Percentiles rank a stretch among this genome's conserved stretches.
Conservation (phyloP, 2,888 invertebrate species). For the Sipha maydis region DNA sequence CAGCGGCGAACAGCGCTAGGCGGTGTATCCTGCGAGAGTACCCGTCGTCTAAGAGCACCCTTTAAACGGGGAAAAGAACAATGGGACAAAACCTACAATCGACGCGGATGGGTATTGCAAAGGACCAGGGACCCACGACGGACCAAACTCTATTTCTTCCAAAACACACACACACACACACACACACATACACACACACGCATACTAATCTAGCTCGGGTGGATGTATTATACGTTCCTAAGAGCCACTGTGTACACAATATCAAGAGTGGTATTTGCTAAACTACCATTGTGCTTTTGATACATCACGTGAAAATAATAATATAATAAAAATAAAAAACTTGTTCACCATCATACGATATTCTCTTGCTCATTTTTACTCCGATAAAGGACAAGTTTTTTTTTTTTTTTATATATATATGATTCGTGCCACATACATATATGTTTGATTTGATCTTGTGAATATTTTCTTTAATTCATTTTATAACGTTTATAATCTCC, state of each 20-base stretch:
- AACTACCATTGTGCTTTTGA: not conserved
- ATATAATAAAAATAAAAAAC: not conserved
- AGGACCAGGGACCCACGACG: not conserved
- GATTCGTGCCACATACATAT: too few relatives aligned
- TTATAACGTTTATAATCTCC: too few relatives aligned
- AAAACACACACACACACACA: not conserved
- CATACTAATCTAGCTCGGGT: not conserved
- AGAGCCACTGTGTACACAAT: too few relatives aligned
- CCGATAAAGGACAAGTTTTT: not conserved
- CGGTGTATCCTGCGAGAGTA: not conserved
- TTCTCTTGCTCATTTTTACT: not conserved
- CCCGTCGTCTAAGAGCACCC: not conserved
- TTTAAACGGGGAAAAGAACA: constrained; percentile 23
- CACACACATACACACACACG: not conserved
- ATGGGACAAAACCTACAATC: not conserved
- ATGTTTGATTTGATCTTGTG: too few relatives aligned
- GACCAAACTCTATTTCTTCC: constrained; percentile 26
- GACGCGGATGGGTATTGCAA: not conserved
- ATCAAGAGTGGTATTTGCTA: not conserved
- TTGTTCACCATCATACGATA: not conserved
- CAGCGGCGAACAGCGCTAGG: not conserved
- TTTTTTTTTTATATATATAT: too few relatives aligned
- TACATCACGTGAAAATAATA: not conserved
- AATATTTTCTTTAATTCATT: too few relatives aligned
- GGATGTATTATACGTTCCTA: too few relatives aligned